A percentile compares a stretch with the other conserved stretches of the same genome.
Evolutionary conservation across 2,888 invertebrate species (phyloP).

Genomic region (Myathropa florea): DNA sequence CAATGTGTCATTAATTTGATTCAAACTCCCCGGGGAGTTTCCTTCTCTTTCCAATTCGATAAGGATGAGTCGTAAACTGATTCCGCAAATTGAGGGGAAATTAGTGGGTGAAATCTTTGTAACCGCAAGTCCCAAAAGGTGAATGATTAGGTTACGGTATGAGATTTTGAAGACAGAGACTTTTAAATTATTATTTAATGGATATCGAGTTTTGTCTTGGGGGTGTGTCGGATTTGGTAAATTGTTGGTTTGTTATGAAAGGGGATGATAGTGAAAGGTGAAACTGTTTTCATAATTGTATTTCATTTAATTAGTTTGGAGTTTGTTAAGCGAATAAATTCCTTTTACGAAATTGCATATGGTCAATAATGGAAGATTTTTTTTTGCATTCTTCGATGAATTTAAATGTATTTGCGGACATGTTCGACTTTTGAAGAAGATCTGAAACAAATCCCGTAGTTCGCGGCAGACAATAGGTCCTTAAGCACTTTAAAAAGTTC

Average conservation of each 20-base stretch:
- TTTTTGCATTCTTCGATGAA: too few relatives aligned
- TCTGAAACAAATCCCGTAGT: too few relatives aligned
- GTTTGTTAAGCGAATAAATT: too few relatives aligned
- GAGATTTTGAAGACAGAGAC: background rate
- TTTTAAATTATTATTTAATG: background rate
- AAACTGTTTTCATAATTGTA: too few relatives aligned
- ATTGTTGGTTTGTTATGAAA: background rate
- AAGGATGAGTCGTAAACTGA: background rate
- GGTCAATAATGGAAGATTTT: too few relatives aligned
- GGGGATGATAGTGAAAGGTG: background rate
- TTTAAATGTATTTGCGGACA: too few relatives aligned
- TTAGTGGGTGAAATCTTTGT: slow-evolving; percentile 2
- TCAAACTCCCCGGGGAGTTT: background rate
- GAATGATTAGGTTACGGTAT: background rate
- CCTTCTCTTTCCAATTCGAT: background rate
- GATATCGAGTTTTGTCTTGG: background rate
- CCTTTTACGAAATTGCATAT: too few relatives aligned
- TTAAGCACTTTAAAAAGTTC: too few relatives aligned
- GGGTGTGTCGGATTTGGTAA: background rate
- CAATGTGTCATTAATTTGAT: background rate
- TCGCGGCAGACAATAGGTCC: too few relatives aligned
- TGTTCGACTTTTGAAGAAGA: too few relatives aligned
- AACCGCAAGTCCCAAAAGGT: background rate
- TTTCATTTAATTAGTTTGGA: too few relatives aligned
- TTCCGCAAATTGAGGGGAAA: background rate